phyloP scores from a whole-genome alignment of 2,888 invertebrate genomes.

The Polymixis lichenea region DNA sequence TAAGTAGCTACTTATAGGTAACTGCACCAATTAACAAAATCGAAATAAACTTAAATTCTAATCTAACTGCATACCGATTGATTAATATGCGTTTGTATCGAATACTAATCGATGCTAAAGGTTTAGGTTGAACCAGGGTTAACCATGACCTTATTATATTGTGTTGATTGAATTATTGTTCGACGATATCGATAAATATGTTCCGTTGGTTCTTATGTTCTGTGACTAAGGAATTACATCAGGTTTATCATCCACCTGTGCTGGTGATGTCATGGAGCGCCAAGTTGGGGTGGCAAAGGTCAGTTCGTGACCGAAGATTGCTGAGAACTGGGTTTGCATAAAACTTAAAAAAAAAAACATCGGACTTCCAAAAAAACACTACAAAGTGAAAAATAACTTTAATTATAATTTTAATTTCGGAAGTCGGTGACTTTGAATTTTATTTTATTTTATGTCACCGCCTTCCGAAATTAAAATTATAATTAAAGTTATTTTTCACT shows the following conservation, averaged over 20 bases:
- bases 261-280: slow-evolving; percentile 44
- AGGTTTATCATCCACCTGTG: slow-evolving; percentile 40
- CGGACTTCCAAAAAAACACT: too few species aligned
- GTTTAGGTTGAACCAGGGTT: slow-evolving; percentile 77
- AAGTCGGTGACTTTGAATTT: too few species aligned
- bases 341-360: too few species aligned
- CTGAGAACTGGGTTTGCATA: slow-evolving; percentile 27
- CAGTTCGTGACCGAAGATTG: slow-evolving; percentile 21
- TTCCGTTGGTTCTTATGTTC: slow-evolving; percentile 46
- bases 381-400: too few species aligned
- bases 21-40: slow-evolving; percentile 38
- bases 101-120: slow-evolving; percentile 73
- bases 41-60: slow-evolving; percentile 40
- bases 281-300: slow-evolving; percentile 37
- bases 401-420: too few species aligned
- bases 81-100: slow-evolving; percentile 74
- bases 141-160: slow-evolving; percentile 77
- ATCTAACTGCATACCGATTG: slow-evolving; percentile 58
- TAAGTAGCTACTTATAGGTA: neutral
- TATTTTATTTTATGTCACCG: too few species aligned
- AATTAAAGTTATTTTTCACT: too few species aligned
- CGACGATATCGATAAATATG: slow-evolving; percentile 63
- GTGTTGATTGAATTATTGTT: slow-evolving; percentile 73
- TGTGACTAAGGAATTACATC: slow-evolving; percentile 63
- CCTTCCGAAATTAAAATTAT: too few species aligned